A percentile compares a stretch with the other conserved stretches of the same genome.
Conservation (phyloP, 2,797 vertebrate species). For the Serranus cabrilla region DNA sequence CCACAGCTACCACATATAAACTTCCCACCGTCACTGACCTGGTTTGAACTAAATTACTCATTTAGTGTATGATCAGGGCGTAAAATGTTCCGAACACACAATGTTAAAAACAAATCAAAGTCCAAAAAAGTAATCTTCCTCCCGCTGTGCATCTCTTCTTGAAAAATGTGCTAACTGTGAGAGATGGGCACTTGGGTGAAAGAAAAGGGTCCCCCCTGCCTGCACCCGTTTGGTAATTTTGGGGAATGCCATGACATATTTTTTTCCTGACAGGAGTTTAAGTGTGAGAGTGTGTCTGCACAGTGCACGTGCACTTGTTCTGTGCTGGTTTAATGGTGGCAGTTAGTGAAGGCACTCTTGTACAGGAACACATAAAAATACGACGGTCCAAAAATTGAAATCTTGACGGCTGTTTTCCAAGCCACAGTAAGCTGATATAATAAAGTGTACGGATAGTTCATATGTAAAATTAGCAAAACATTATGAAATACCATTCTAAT, state of each 20-base stretch:
- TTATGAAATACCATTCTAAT: too few relatives aligned
- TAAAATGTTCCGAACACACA: conserved; percentile 21
- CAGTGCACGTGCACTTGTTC: conserved; percentile 22
- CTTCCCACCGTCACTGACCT: conserved; percentile 54
- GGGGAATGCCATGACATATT: conserved; percentile 28
- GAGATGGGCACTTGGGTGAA: conserved; percentile 16
- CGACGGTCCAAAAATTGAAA: too few relatives aligned
- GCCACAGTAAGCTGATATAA: not conserved
- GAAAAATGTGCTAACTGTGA: conserved; percentile 17
- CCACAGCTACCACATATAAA: conserved; percentile 39
- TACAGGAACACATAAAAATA: not conserved
- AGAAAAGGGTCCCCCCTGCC: conserved; percentile 15
- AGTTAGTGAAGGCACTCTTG: not conserved
- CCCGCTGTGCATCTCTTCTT: conserved; percentile 7
- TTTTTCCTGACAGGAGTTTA: conserved; percentile 41
- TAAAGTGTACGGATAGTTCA: too few relatives aligned
- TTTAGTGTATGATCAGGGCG: conserved; percentile 40
- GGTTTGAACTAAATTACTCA: conserved; percentile 58
- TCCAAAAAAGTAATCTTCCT: conserved; percentile 45
- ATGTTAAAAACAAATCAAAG: conserved; percentile 46
- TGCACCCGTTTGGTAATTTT: conserved; percentile 39
- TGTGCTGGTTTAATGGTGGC: conserved; percentile 4
- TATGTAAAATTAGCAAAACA: too few relatives aligned
- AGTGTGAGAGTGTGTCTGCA: conserved; percentile 15
- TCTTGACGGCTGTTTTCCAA: not conserved